phyloP scores from a whole-genome alignment of 1,140 invertebrate genomes.

The Micrasema minimum region DNA sequence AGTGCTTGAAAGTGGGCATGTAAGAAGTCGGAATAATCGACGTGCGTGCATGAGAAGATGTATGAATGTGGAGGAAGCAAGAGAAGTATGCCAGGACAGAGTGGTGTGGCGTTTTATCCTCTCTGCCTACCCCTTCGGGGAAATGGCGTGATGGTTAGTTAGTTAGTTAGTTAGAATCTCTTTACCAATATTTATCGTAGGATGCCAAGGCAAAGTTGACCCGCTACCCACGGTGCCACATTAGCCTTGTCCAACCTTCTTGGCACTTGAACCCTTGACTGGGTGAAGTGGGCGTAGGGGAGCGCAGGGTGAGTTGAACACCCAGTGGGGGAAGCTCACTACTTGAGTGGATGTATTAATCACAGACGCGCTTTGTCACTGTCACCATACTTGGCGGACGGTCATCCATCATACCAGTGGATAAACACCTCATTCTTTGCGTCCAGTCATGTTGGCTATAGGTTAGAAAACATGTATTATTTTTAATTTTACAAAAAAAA shows the following conservation, averaged over 20 bases:
- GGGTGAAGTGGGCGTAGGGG: neutral
- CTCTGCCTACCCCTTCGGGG: no score
- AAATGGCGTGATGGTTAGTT: no score
- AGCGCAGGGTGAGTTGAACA: neutral
- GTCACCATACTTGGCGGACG: slow-evolving; percentile 26
- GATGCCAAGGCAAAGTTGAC: neutral
- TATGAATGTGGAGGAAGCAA: no score
- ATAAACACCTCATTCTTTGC: slow-evolving; percentile 27
- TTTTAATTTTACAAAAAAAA: no score
- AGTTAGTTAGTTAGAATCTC: no score
- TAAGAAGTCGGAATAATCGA: no score
- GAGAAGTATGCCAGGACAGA: no score
- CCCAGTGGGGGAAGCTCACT: neutral
- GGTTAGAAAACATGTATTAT: slow-evolving; percentile 23
- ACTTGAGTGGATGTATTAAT: slow-evolving; percentile 34
- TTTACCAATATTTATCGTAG: no score
- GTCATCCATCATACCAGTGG: slow-evolving; percentile 25
- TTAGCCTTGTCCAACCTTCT: slow-evolving; percentile 28
- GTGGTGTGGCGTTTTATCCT: no score
- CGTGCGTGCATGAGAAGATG: no score
- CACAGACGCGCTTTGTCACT: slow-evolving; percentile 32
- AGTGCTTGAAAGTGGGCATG: no score
- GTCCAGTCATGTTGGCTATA: slow-evolving; percentile 17
- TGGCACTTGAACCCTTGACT: slow-evolving; percentile 24
- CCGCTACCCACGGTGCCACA: slow-evolving; percentile 9